Evolutionary conservation across 2,797 vertebrate species (phyloP), one percentile per base, ranked within the genome.

Genomic region (Mormyrops boulengeri): DNA sequence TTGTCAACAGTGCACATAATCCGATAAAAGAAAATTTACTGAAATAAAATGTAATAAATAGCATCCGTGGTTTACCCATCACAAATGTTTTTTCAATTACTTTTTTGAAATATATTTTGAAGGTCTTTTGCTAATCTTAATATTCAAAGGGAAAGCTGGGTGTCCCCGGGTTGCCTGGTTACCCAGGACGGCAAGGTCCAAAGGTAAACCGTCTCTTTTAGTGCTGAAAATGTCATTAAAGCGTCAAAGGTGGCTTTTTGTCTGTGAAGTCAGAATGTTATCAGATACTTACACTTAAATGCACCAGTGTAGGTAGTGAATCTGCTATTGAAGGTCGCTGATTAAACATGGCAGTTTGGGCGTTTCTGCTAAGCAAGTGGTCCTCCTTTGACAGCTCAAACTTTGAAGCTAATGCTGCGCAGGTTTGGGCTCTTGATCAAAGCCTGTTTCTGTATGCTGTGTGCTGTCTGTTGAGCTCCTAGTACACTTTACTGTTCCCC

Each of bases 171-270:
- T 93, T 99, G 91, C 99, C 98, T 0, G 98, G 99, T 77, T 99
- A 99, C 91, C 99, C 98, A 1, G 99, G 98, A 95, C 96, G 98
- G 94, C 98, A 98, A 95, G 99, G 99, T 73, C 97, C 97, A 4
- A 99, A 99, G 97, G 99, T 98, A 96, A 92, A 19, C 90, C 11
- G 44, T 66, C 2, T 7, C 14, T 1, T 8, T 14, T 57, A 41
- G 66, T 60, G 88, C n/a, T 90, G n/a, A 87, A 30, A 30, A 86
- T 52, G 85, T 49, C 69, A 82, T 57, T 57, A 55, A 50, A 22
- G 80, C 57, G 30, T 47, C 11, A 62, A 49, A n/a, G 38, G 90
- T 85, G 85, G 82, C 50, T 90, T 50, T 66, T 52, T 26, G 6
- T 22, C 82, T 44, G 69, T 89, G 11, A 53, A 50, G 22, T 22